Conservation (phyloP, 2,113 vertebrate species). For the Rafetus swinhoei region DNA sequence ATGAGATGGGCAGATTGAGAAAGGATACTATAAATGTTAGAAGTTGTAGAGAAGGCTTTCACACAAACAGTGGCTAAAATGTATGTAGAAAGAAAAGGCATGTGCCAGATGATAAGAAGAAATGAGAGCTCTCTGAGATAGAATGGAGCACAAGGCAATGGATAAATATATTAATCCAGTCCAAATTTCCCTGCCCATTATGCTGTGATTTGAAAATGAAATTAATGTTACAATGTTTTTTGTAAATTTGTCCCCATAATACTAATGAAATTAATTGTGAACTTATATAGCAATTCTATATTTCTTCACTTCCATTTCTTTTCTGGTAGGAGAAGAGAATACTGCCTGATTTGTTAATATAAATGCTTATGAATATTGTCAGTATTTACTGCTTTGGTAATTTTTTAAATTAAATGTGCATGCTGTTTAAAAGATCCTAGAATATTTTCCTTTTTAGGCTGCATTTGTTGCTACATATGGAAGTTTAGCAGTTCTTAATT, state of each 20-base stretch:
- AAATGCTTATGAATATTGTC: neutral
- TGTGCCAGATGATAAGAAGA: neutral
- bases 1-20: neutral
- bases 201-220: slow-evolving; percentile 6
- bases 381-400: neutral
- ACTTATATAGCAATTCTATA: neutral
- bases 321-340: neutral
- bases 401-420: neutral
- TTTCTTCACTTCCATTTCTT: neutral
- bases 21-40: neutral
- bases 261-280: neutral
- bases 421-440: neutral
- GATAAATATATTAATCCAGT: neutral
- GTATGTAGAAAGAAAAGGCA: neutral
- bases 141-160: neutral
- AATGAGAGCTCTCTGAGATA: neutral
- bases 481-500: slow-evolving; percentile 21
- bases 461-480: neutral
- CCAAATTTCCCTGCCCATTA: neutral
- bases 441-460: neutral
- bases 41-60: neutral
- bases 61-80: neutral
- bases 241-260: neutral
- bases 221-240: neutral
- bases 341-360: neutral